Evolutionary conservation across 2,888 invertebrate genomes (phyloP), one percentile per base, ranked within the genome.

Genomic region (Stenotaenia linearis): DNA sequence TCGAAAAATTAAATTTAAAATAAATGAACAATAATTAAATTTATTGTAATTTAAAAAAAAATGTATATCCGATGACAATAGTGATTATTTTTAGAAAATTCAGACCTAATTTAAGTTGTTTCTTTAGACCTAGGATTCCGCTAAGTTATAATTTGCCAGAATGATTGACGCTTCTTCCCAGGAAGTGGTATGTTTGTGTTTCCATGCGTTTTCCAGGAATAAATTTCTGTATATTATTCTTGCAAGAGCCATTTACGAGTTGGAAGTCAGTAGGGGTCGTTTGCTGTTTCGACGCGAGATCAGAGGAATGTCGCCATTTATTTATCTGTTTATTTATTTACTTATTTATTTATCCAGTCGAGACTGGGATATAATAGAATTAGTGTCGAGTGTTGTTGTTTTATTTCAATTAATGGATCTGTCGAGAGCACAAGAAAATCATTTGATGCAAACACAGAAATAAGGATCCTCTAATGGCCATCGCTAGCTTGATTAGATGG

Each of bases 401-500:
- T 50, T 18, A n/a, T 50, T 21, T 5, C 50, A 50, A 50, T 50
- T 50, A 50, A 50, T 50, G 15, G 50, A n/a, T 50, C 50, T 50
- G 50, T 50, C 50, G 50, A 50, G 18, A 7, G 7, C 50, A 50
- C 50, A 50, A 50, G 50, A 50, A 50, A 50, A 50, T 50, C 50
- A 50, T 50, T 50, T 50, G 50, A 50, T 50, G 69, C 69, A 69
- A 69, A 69, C 69, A 23, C 12, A 69, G 25, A 69, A 28, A 28
- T 69, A 50, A 50, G 25, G 69, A 69, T 28, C 10, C 69, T 69
- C 23, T 28, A 69, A 69, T 69, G 28, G 69, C 28, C 69, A 28
- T 69, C 69, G 28, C 69, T 69, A 5, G 69, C 28, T 69, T 69
- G 69, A 69, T 69, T 69, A 69, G 69, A 69, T 69, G 69, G 69